Conservation (phyloP, 2,113 vertebrate species). For the Poeciliopsis retropinna region DNA sequence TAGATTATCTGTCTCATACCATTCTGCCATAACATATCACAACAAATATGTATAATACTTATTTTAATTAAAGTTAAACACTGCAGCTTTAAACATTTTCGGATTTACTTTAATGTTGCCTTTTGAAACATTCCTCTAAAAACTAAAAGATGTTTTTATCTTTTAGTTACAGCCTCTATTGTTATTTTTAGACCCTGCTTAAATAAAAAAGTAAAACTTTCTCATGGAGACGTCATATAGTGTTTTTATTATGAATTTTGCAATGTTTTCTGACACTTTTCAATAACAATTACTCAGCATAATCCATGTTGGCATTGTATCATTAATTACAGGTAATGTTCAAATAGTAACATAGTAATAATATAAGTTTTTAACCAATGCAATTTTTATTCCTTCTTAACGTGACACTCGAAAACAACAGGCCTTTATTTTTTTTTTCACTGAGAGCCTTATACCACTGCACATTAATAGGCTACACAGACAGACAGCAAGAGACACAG, state of each 20-base stretch:
- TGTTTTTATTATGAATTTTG: conserved; percentile 86
- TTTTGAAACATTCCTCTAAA: neutral
- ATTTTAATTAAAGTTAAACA: too few relatives aligned
- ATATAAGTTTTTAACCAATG: conserved; percentile 81
- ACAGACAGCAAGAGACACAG: conserved; percentile 81
- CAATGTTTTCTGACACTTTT: conserved; percentile 76
- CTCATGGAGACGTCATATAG: conserved; percentile 73
- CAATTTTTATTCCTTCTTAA: conserved; percentile 81
- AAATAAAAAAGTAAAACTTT: conserved; percentile 29
- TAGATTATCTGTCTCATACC: too few relatives aligned
- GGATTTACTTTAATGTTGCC: neutral
- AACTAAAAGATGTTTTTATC: too few relatives aligned
- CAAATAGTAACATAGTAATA: conserved; percentile 79
- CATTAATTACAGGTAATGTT: conserved; percentile 79
- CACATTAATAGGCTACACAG: conserved; percentile 83
- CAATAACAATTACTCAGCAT: conserved; percentile 78
- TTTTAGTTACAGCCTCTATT: too few relatives aligned
- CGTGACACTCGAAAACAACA: conserved; percentile 83
- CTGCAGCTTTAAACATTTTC: neutral
- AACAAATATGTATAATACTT: too few relatives aligned
- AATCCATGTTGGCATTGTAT: conserved; percentile 75
- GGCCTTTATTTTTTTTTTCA: conserved; percentile 75
- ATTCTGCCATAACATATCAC: too few relatives aligned
- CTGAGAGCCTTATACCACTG: conserved; percentile 82
- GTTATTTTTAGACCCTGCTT: neutral